A percentile compares a stretch with the other conserved stretches of the same genome.
These are phyloP conservation scores for Zosterops pallidus DNA, from an alignment of 2,113 vertebrate genomes.

Conservation along the genomic window DNA sequence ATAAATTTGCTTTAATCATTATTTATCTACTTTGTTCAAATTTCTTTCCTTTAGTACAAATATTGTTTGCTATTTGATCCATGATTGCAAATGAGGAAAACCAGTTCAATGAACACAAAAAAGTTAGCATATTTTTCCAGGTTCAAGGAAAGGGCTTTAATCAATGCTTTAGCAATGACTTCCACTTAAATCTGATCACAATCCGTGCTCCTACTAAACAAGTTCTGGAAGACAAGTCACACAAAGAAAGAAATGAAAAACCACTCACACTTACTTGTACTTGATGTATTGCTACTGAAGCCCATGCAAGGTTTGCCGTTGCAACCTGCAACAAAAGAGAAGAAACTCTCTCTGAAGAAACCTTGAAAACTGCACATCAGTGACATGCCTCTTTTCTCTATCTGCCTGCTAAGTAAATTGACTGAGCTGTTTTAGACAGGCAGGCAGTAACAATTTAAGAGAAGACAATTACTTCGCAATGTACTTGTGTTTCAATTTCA, in stretches of 20 bases:
- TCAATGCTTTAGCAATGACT: not conserved
- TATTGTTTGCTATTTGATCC: not conserved
- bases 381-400: not conserved
- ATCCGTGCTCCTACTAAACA: not conserved
- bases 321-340: conserved; percentile 83
- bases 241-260: not conserved
- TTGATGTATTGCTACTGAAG: conserved; percentile 97
- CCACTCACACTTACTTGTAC: conserved; percentile 84
- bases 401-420: not conserved
- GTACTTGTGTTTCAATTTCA: not conserved
- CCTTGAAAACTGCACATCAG: not conserved
- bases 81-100: not conserved
- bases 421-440: not conserved
- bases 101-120: not conserved
- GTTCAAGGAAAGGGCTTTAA: not conserved
- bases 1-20: not conserved
- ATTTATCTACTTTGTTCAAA: not conserved
- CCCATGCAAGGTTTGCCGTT: conserved; percentile 96
- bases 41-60: not conserved
- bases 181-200: not conserved
- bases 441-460: not conserved
- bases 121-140: not conserved
- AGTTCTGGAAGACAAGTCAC: not conserved
- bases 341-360: not conserved
- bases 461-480: not conserved